Evolutionary conservation across 1,140 invertebrate genomes (phyloP).

Genomic region (Drosophila ananassae): DNA sequence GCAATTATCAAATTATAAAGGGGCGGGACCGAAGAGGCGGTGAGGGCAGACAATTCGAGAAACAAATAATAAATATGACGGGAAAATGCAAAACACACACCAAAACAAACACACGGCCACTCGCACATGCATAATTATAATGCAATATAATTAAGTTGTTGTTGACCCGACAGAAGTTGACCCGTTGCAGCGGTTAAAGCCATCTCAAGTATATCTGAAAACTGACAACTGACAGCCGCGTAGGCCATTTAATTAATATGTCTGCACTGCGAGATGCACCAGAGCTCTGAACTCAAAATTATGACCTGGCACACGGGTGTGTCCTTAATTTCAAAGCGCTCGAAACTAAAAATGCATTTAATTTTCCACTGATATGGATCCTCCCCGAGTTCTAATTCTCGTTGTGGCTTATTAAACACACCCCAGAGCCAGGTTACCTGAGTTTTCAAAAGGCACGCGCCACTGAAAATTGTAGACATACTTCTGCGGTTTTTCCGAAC

Average conservation of each 20-base stretch:
- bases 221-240: constrained; percentile 62
- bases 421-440: constrained; percentile 27
- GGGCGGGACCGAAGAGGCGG: constrained; percentile 19
- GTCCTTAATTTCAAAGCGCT: neutral
- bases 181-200: neutral
- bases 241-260: constrained; percentile 79
- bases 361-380: constrained; percentile 58
- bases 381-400: constrained; percentile 57
- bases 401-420: constrained; percentile 75
- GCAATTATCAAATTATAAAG: constrained; percentile 77
- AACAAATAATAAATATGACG: constrained; percentile 60
- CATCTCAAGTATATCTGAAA: constrained; percentile 19
- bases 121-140: constrained; percentile 27
- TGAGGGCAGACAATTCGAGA: constrained; percentile 50
- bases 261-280: constrained; percentile 54
- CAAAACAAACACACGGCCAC: neutral
- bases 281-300: constrained; percentile 23
- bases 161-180: constrained; percentile 28
- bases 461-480: constrained; percentile 47
- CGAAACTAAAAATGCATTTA: constrained; percentile 39
- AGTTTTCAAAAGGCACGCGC: constrained; percentile 35
- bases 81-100: constrained; percentile 45
- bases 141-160: constrained; percentile 74
- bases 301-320: constrained; percentile 35
- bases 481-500: constrained; percentile 68